These are phyloP conservation scores for Agrochola litura DNA, from an alignment of 2,888 invertebrate species.

Conservation along the genomic window DNA sequence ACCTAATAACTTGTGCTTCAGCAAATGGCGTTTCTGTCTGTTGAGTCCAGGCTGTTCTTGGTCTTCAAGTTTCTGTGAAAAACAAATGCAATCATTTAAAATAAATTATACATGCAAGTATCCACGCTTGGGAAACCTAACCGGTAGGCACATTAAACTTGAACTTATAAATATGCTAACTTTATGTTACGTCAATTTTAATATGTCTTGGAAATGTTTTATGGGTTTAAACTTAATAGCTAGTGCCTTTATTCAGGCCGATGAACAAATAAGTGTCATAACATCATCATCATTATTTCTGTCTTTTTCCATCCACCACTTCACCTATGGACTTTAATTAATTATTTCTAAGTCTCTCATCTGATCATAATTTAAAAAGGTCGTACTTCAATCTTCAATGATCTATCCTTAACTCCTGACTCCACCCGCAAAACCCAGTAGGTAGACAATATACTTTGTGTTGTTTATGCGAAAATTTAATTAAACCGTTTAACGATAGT, in stretches of 20 bases:
- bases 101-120: neutral
- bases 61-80: slow-evolving; percentile 85
- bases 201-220: slow-evolving; percentile 25
- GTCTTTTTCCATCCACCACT: neutral
- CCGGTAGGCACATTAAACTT: slow-evolving; percentile 1
- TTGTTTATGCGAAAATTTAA: slow-evolving; percentile 10
- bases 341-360: neutral
- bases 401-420: neutral
- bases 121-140: slow-evolving; percentile 11
- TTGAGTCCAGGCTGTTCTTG: slow-evolving; percentile 75
- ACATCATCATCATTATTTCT: neutral
- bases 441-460: neutral
- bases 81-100: slow-evolving; percentile 22
- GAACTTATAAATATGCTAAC: slow-evolving; percentile 41
- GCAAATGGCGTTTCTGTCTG: slow-evolving; percentile 80
- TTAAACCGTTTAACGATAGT: slow-evolving; percentile 9
- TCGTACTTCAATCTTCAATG: neutral
- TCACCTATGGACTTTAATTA: neutral
- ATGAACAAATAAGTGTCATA: neutral
- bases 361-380: neutral
- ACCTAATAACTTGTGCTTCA: slow-evolving; percentile 72
- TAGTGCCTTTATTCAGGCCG: neutral
- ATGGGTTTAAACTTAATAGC: slow-evolving; percentile 9
- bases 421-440: neutral
- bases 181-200: slow-evolving; percentile 4